Percentiles rank a stretch among this genome's conserved stretches.
Conservation (phyloP, 2,888 invertebrate genomes). For the Miltochrista miniata region DNA sequence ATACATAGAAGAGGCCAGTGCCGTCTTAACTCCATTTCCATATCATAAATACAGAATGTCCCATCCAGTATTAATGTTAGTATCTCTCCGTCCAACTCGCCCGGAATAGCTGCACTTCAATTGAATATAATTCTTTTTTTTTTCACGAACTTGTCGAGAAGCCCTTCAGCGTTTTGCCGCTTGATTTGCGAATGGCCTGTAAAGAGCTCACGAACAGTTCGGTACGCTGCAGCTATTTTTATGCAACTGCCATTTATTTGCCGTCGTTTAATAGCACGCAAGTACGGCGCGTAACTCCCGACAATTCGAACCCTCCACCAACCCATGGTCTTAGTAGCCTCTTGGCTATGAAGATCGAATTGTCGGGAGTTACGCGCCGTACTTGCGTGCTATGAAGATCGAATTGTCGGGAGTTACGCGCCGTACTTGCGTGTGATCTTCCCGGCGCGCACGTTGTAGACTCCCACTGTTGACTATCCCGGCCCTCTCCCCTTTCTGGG, state of each 20-base stretch:
- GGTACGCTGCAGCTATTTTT: slow-evolving; percentile 29
- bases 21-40: background rate
- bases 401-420: no score
- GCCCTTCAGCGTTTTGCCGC: slow-evolving; percentile 43
- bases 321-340: no score
- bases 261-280: slow-evolving; percentile 24
- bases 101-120: slow-evolving; percentile 18
- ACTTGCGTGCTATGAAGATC: no score
- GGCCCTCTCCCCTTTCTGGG: no score
- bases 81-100: slow-evolving; percentile 5
- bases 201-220: slow-evolving; percentile 41
- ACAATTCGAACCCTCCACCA: no score
- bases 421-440: no score
- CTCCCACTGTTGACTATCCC: no score
- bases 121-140: slow-evolving; percentile 28
- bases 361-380: no score
- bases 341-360: no score
- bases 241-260: slow-evolving; percentile 37
- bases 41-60: background rate
- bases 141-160: slow-evolving; percentile 28
- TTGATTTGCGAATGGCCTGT: slow-evolving; percentile 54
- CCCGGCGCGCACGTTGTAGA: no score
- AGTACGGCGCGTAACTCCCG: no score
- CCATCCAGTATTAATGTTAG: background rate
- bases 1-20: no score